These are phyloP conservation scores for Odobenus rosmarus DNA, from an alignment of 2,113 vertebrate genomes.

Conservation along the genomic window DNA sequence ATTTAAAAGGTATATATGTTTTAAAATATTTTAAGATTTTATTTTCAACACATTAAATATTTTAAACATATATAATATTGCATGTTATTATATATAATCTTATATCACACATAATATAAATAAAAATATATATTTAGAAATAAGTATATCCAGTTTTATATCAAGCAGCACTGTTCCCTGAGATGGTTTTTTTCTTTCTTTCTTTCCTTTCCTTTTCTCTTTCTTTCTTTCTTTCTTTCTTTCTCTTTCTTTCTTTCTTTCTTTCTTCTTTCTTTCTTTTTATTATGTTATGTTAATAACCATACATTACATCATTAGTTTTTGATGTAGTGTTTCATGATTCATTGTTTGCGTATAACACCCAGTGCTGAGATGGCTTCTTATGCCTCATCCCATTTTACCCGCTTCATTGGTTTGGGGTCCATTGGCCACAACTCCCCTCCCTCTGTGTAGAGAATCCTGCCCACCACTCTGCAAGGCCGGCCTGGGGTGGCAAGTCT, in stretches of 20 bases:
- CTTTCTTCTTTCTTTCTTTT: too few species aligned
- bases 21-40: constrained; percentile 17
- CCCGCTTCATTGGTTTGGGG: background rate
- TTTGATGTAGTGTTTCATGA: too few species aligned
- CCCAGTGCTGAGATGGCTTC: background rate
- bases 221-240: too few species aligned
- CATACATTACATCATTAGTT: too few species aligned
- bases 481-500: background rate
- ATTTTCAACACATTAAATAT: background rate
- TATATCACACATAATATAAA: background rate
- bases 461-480: background rate
- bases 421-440: background rate
- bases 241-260: too few species aligned
- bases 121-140: background rate
- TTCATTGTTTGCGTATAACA: too few species aligned
- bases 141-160: background rate
- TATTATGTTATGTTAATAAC: too few species aligned
- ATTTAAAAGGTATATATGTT: background rate
- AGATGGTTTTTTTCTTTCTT: background rate
- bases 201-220: too few species aligned
- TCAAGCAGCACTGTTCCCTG: background rate
- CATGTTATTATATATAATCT: background rate
- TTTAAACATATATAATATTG: background rate
- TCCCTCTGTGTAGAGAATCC: background rate
- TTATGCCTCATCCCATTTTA: background rate